Conservation (phyloP, 1,140 invertebrate species). For the Paraescarpia echinospica region DNA sequence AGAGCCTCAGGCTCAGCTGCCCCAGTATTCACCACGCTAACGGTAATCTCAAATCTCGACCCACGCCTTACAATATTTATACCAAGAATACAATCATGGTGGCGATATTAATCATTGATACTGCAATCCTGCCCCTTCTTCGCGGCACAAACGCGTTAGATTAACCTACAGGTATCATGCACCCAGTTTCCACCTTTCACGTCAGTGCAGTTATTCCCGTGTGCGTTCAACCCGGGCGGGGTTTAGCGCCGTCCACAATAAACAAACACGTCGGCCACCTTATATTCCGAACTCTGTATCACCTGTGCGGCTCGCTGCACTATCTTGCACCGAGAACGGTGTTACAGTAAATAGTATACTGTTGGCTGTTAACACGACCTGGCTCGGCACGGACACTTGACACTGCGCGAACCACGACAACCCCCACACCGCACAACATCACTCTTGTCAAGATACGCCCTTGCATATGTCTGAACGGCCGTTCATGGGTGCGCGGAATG, state of each 20-base stretch:
- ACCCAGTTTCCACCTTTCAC: neutral
- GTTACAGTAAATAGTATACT: neutral
- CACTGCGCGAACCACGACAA: neutral
- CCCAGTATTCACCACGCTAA: too few relatives aligned
- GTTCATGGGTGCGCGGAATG: too few relatives aligned
- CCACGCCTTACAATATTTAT: neutral
- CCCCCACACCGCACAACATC: neutral
- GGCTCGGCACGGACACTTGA: neutral
- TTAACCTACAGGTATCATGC: neutral
- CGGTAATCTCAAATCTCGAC: neutral
- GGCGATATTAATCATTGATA: neutral
- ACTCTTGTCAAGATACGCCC: neutral
- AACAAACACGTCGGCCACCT: neutral
- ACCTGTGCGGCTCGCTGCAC: neutral
- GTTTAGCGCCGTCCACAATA: neutral
- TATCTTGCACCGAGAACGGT: neutral
- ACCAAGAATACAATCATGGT: neutral
- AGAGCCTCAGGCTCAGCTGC: neutral
- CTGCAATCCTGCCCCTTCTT: neutral
- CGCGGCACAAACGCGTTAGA: neutral
- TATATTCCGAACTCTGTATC: neutral
- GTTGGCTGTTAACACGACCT: neutral
- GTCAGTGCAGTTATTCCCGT: neutral
- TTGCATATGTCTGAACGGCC: too few relatives aligned
- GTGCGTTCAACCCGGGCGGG: neutral